Base-by-base conservation (phyloP, 2,113 vertebrate species). In the Tyto alba region DNA sequence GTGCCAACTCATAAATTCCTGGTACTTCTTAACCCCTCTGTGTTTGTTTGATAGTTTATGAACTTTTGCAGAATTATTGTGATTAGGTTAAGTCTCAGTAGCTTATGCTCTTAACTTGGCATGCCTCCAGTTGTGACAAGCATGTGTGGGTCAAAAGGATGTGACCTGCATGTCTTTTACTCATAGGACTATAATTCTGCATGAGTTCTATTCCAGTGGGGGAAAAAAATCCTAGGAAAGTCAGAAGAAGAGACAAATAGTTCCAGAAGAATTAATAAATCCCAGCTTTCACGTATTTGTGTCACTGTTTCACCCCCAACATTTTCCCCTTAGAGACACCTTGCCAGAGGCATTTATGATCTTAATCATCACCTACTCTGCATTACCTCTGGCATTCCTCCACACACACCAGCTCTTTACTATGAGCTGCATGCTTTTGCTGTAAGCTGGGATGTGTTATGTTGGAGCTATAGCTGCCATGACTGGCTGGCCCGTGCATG, bases 31-130 rank as follows among this genome's bases (percentile, higher is more conserved):
- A 84, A 67, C 22, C 36, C 18, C 27, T 48, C 21, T 53, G n/a
- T 81, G 21, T 89, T 74, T 81, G 21, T 32, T 68, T 56, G 62
- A 62, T 62, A 52, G 30, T 88, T 85, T 79, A 66, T 73, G 87
- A 95, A 73, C 74, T 69, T 36, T 23, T 91, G 69, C 74, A 91
- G 69, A 96, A 60, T 76, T 95, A 96, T 68, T 77, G 55, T 48
- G 56, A 41, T 87, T 78, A 96, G 84, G 57, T 92, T 75, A 92
- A 94, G 40, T 52, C 43, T 78, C 84, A 60, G 76, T 11, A 68
- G 34, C 50, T 95, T 85, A 47, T 64, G 77, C 45, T 91, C 74
- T 81, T 87, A 81, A 60, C 52, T 87, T 94, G 89, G 76, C 77
- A 10, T 11, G 23, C 20, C 16, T 85, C 91, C 94, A 87, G 40